phyloP scores from a whole-genome alignment of 2,797 vertebrate species.

The Periparus ater region DNA sequence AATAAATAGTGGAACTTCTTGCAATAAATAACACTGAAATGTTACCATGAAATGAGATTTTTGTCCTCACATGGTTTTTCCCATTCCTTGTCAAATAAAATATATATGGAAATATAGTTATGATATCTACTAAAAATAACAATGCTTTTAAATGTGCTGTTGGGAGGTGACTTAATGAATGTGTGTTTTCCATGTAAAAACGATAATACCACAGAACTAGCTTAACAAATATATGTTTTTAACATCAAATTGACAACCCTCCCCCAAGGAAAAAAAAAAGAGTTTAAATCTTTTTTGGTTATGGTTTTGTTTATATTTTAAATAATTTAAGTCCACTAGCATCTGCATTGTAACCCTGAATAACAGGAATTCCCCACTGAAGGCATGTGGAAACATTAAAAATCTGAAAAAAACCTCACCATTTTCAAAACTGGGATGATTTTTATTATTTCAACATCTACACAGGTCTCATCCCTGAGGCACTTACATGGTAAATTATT shows the following conservation, averaged over 20 bases:
- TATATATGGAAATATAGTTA: background rate
- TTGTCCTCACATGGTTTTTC: background rate
- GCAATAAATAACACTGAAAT: background rate
- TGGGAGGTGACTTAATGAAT: background rate
- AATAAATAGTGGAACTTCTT: background rate
- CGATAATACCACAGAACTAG: background rate
- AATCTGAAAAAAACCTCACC: background rate
- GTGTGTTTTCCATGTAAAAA: background rate
- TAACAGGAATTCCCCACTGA: background rate
- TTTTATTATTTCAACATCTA: background rate
- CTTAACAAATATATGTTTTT: background rate
- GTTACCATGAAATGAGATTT: background rate
- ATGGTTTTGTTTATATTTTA: background rate
- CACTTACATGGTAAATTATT: background rate
- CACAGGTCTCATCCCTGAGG: background rate
- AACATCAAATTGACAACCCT: background rate
- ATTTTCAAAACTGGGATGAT: background rate
- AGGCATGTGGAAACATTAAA: background rate
- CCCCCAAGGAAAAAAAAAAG: fast-evolving
- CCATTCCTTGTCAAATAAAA: background rate
- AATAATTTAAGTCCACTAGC: background rate
- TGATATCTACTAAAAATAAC: background rate
- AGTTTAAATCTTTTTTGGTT: background rate
- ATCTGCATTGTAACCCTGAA: background rate
- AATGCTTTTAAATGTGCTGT: background rate